Base-by-base conservation (phyloP, 2,797 vertebrate genomes). In the Pangasius macronema region DNA sequence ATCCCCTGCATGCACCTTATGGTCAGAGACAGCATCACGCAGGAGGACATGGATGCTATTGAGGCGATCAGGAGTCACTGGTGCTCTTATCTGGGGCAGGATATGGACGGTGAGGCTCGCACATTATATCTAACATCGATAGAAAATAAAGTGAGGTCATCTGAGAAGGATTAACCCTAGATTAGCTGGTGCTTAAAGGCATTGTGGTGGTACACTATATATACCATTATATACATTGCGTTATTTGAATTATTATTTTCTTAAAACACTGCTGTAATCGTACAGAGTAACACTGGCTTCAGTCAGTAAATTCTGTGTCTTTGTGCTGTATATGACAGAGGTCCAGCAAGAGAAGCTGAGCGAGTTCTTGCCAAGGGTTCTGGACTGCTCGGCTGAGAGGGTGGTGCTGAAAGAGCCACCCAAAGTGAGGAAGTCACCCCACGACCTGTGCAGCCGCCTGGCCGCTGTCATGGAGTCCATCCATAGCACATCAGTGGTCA, bases 1-100 rank as follows among this genome's bases (percentile, higher is more conserved):
- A 99, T 99, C 92, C 98, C 98, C 61, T 99, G 97, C 89, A 97
- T 99, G 93, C 98, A 99, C 89, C 96, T 99, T 46, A 97, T 99
- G 94, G 96, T 95, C 91, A 95, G 94, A 55, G 96, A 97, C 0
- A 91, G 93, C 0, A 14, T 97, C 87, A 96, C 95, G 84, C 96
- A 94, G 89, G 98, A 99, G 53, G 98, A 99, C 93, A 92, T 97
- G 85, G 96, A 97, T 6, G 94, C 97, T 68, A 96, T 98, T 22
- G 98, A 99, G 92, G 88, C 92, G 88, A 97, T 99, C 95, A 96
- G 98, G 77, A 97, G 93, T 92, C 96, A 94, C 82, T 99, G 98
- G 98, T 99, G 97, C 93, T 97, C 97, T 91, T 99, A 98, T 85
- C 89, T 99, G 84, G 97, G 96, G 5, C 96, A 96, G 46, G 98